A percentile compares a stretch with the other conserved stretches of the same genome.
phyloP scores from a whole-genome alignment of 2,888 invertebrate genomes.

The Cactoblastis cactorum region DNA sequence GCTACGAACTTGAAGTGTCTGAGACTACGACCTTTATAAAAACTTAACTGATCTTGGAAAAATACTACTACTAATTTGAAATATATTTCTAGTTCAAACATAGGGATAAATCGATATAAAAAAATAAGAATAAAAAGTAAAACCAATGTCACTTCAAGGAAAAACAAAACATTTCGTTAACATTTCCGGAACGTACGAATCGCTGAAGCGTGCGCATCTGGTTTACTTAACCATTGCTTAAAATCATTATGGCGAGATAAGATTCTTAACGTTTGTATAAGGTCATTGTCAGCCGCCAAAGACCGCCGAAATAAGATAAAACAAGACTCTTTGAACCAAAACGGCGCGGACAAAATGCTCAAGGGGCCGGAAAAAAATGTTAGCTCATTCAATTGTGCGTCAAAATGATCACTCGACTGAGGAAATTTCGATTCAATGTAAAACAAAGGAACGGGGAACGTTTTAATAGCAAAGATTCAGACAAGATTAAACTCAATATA shows the following conservation, averaged over 20 bases:
- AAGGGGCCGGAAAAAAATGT: conserved; percentile 12
- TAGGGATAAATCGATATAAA: too few species aligned
- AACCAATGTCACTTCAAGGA: background rate
- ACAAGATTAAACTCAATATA: too few species aligned
- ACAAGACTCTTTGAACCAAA: conserved; percentile 8
- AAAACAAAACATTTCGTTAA: background rate
- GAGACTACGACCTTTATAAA: too few species aligned
- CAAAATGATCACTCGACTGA: conserved; percentile 13
- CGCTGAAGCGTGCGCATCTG: conserved; percentile 3
- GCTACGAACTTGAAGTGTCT: background rate
- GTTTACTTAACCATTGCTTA: background rate
- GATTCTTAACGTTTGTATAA: conserved; percentile 9
- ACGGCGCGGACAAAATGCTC: conserved; percentile 11
- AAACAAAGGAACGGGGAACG: background rate
- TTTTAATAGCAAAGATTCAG: conserved; percentile 16
- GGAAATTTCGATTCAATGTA: background rate
- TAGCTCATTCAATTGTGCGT: conserved; percentile 2
- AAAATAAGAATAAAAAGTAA: background rate
- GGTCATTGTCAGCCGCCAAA: conserved; percentile 12
- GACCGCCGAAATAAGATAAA: conserved; percentile 12
- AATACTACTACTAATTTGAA: too few species aligned
- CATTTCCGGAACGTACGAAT: background rate
- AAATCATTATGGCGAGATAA: conserved; percentile 15
- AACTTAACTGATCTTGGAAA: too few species aligned
- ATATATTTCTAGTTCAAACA: too few species aligned